Conservation (phyloP, 2,113 vertebrate genomes). For the Elephas maximus region DNA sequence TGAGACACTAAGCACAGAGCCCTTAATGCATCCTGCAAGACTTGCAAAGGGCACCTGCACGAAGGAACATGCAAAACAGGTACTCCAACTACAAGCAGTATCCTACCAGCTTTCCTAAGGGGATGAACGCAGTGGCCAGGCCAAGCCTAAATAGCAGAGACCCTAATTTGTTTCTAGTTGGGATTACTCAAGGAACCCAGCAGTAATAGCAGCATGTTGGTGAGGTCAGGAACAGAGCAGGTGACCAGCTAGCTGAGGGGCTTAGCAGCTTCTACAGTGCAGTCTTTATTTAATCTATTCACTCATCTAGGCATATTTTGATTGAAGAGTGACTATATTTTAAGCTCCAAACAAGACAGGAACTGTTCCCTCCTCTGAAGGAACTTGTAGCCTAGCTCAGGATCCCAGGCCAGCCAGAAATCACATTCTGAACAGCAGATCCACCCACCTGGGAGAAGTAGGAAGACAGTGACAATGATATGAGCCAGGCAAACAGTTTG, state of each 20-base stretch:
- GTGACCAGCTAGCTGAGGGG: neutral
- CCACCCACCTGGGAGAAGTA: neutral
- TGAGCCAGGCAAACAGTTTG: too few relatives aligned
- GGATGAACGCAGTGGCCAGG: neutral
- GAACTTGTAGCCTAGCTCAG: neutral
- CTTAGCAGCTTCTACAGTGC: neutral
- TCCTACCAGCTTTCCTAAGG: fast-evolving
- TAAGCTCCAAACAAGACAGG: neutral
- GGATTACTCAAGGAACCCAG: neutral
- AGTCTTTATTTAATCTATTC: neutral
- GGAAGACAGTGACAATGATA: neutral
- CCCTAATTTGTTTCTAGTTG: neutral
- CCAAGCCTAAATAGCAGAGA: neutral
- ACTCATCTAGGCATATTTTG: neutral
- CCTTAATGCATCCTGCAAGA: neutral
- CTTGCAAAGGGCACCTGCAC: neutral
- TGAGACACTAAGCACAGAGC: neutral
- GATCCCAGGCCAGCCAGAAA: neutral
- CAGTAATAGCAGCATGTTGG: neutral
- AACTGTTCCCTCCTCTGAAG: neutral
- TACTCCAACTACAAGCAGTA: neutral
- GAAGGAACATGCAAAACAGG: neutral
- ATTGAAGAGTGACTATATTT: neutral
- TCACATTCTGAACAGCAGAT: neutral
- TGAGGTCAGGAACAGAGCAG: neutral